Evolutionary conservation across 2,888 invertebrate species (phyloP).

Genomic region (Pemphredon lugubris): DNA sequence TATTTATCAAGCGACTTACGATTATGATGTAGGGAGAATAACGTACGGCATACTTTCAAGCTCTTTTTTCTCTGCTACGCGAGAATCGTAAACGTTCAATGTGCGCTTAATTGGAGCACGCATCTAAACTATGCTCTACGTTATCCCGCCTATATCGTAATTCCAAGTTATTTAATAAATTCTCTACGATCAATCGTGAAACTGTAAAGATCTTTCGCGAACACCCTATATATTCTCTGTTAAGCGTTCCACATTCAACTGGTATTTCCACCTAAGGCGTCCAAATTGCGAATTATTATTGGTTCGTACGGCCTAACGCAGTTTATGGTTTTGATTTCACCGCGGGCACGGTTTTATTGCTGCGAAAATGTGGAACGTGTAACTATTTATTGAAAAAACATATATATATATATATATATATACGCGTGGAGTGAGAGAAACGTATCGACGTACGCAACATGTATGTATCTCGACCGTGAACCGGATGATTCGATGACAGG

Average conservation of each 20-base stretch:
- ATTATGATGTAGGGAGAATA: too few species aligned
- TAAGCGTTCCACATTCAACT: slow-evolving; percentile 23
- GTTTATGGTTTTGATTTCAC: slow-evolving; percentile 47
- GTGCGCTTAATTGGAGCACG: too few species aligned
- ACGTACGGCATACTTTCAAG: too few species aligned
- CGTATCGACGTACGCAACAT: slow-evolving; percentile 28
- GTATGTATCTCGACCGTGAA: slow-evolving; percentile 53
- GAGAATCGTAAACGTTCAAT: too few species aligned
- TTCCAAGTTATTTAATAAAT: too few species aligned
- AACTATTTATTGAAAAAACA: slow-evolving; percentile 20
- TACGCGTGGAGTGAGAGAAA: neutral
- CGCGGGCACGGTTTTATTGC: slow-evolving; percentile 46
- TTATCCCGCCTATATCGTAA: too few species aligned
- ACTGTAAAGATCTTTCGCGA: too few species aligned
- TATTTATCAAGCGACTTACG: too few species aligned
- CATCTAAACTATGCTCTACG: too few species aligned
- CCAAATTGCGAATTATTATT: slow-evolving; percentile 49
- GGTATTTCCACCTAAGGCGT: slow-evolving; percentile 23
- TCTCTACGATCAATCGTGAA: too few species aligned
- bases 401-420: neutral
- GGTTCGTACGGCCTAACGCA: slow-evolving; percentile 47
- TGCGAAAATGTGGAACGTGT: slow-evolving; percentile 25
- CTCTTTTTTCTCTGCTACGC: too few species aligned
- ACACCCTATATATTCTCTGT: slow-evolving; percentile 9
- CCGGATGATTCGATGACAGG: slow-evolving; percentile 58